These are phyloP conservation scores for Ceuthmochares aereus DNA, from an alignment of 2,113 vertebrate genomes.

Conservation along the genomic window DNA sequence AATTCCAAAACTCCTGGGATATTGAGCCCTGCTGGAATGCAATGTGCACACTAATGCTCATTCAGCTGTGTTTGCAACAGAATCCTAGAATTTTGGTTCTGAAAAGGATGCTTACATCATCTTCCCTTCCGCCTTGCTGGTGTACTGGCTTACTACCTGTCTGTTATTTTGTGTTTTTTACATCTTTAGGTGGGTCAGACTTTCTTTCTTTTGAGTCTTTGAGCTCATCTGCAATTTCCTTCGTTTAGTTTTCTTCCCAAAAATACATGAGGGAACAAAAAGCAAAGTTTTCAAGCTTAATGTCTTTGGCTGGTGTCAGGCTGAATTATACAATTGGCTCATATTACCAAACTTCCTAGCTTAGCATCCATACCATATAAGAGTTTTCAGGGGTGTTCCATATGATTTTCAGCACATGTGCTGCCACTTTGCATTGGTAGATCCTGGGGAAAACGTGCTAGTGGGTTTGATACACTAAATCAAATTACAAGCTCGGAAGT, in stretches of 20 bases:
- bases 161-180: neutral
- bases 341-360: neutral
- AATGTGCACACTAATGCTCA: neutral
- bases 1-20: constrained; percentile 62
- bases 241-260: neutral
- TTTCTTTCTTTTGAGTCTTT: neutral
- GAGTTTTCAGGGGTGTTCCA: neutral
- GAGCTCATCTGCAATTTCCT: neutral
- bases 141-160: neutral
- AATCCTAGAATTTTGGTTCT: constrained; percentile 15
- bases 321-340: neutral
- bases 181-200: neutral
- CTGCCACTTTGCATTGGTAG: neutral
- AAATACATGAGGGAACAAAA: neutral
- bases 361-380: neutral
- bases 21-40: constrained; percentile 42
- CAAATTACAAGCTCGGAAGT: neutral
- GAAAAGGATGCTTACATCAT: neutral
- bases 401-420: neutral
- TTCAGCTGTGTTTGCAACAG: constrained; percentile 20
- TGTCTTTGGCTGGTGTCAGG: neutral
- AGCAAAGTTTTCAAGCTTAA: neutral
- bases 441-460: neutral
- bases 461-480: neutral
- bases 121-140: neutral